Evolutionary conservation across 2,888 invertebrate genomes (phyloP).

Genomic region (Cosmopolites sordidus): DNA sequence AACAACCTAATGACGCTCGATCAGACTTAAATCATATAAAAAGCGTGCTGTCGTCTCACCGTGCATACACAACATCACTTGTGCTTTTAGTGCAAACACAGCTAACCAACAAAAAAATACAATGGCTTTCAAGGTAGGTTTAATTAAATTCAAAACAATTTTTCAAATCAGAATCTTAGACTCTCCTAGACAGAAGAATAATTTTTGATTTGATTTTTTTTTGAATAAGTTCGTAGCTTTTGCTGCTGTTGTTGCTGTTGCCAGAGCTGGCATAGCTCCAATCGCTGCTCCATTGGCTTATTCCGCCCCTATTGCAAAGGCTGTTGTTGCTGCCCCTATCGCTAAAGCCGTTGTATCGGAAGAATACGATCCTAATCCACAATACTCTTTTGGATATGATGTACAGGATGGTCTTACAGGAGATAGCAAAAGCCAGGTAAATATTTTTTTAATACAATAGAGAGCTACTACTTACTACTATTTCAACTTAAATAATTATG

Average conservation of each 20-base stretch:
- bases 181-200: no score
- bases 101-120: not conserved
- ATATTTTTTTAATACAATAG: not conserved
- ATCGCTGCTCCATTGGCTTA: constrained; percentile 30
- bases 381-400: constrained; percentile 57
- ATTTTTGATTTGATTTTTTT: not conserved
- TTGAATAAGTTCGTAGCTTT: constrained; percentile 13
- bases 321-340: constrained; percentile 27
- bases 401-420: constrained; percentile 56
- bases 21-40: not conserved
- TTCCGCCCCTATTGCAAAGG: constrained; percentile 3
- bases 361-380: constrained; percentile 45
- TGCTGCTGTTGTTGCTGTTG: constrained; percentile 40
- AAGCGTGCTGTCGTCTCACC: not conserved
- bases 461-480: no score
- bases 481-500: no score
- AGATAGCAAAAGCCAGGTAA: constrained; percentile 55
- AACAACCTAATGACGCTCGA: not conserved
- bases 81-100: not conserved
- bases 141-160: no score
- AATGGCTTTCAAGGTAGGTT: not conserved
- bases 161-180: no score
- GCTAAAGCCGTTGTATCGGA: constrained; percentile 29
- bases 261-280: constrained; percentile 34
- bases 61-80: constrained; percentile 3